Conservation (phyloP, 2,888 invertebrate species). For the Thymelicus lineola region DNA sequence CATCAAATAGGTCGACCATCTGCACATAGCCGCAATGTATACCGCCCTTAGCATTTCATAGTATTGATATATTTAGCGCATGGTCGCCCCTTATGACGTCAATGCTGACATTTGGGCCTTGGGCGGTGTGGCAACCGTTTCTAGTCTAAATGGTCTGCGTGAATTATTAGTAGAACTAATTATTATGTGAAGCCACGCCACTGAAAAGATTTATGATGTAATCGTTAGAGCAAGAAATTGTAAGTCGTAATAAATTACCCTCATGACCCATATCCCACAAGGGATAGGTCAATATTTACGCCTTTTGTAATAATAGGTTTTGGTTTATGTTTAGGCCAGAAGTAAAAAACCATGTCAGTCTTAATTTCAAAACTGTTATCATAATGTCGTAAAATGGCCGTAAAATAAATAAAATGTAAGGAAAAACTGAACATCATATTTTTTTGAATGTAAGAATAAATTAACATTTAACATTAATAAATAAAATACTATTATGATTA, state of each 20-base stretch:
- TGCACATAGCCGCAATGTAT: constrained; percentile 34
- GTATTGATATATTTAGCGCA: constrained; percentile 66
- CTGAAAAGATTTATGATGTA: constrained; percentile 24
- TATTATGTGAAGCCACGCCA: constrained; percentile 24
- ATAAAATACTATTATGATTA: too few species aligned
- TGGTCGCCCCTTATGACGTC: constrained; percentile 73
- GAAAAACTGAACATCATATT: too few species aligned
- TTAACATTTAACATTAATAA: too few species aligned
- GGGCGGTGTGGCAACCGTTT: constrained; percentile 50
- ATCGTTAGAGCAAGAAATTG: constrained; percentile 14
- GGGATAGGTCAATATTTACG: too few species aligned
- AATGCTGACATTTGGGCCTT: constrained; percentile 77
- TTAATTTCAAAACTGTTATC: too few species aligned
- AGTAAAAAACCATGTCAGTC: too few species aligned
- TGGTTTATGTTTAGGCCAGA: too few species aligned
- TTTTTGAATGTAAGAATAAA: too few species aligned
- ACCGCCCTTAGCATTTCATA: constrained; percentile 38
- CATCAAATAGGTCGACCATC: constrained; percentile 25
- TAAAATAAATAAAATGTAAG: too few species aligned
- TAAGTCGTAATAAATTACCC: background rate
- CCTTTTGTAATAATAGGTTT: too few species aligned
- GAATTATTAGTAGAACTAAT: constrained; percentile 49
- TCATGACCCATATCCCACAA: background rate
- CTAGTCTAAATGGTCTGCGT: constrained; percentile 50
- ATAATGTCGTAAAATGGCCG: too few species aligned